These are phyloP conservation scores for Pangasianodon hypophthalmus DNA, from an alignment of 2,113 vertebrate species.

Conservation along the genomic window DNA sequence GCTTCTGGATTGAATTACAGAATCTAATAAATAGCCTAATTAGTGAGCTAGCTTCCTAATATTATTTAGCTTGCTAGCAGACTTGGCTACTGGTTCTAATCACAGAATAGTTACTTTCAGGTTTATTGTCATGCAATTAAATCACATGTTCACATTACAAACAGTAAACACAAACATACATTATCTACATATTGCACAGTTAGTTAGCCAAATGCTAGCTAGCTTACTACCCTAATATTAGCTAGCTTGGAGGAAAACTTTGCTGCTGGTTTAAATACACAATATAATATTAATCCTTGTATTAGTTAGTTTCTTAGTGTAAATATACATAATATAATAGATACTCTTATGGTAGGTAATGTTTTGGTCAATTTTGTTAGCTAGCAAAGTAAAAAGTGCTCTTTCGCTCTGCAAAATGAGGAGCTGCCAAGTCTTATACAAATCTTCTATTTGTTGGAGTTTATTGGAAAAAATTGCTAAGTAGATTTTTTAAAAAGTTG, in stretches of 20 bases:
- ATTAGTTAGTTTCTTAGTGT: background rate
- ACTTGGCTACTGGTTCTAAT: background rate
- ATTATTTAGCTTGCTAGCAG: background rate
- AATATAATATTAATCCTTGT: background rate
- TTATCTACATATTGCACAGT: background rate
- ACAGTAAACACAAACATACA: background rate
- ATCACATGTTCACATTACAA: background rate
- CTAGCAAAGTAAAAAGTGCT: background rate
- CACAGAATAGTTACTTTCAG: background rate
- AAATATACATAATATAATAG: background rate
- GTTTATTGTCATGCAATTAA: background rate
- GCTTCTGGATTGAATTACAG: background rate
- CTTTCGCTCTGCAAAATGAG: background rate
- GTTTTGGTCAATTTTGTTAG: background rate
- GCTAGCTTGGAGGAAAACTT: background rate
- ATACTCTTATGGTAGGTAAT: background rate
- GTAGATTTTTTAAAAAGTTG: background rate
- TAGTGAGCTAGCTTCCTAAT: background rate
- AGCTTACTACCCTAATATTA: background rate
- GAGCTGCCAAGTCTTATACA: background rate
- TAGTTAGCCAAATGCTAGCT: background rate
- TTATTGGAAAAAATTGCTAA: background rate
- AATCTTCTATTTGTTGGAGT: background rate
- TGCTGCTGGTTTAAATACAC: background rate
- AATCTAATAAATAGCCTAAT: background rate